Percentiles rank a stretch among this genome's conserved stretches.
Evolutionary conservation across 2,888 invertebrate species (phyloP).

Genomic region (Ypsolopha scabrella): DNA sequence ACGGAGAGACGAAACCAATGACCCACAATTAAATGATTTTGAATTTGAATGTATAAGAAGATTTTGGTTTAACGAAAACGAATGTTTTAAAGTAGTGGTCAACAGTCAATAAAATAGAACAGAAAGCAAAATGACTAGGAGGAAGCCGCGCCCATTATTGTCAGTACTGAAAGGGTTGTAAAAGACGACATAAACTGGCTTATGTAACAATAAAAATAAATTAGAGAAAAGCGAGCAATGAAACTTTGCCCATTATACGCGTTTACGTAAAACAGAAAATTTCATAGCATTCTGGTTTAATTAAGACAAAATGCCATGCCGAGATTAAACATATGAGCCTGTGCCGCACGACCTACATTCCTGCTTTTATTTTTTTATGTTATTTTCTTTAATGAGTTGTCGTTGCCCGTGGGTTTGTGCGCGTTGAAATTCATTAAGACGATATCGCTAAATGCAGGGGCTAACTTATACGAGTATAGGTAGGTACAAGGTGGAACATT

Average conservation of each 20-base stretch:
- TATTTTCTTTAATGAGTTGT: background rate
- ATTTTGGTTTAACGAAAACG: no score
- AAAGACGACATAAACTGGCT: slow-evolving; percentile 51
- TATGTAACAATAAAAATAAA: slow-evolving; percentile 66
- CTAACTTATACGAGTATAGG: no score
- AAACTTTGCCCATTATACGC: slow-evolving; percentile 55
- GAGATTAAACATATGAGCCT: background rate
- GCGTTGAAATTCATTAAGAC: no score
- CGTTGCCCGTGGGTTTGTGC: no score
- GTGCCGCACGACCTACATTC: background rate
- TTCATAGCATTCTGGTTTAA: slow-evolving; percentile 55
- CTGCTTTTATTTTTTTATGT: background rate
- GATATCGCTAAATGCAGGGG: no score
- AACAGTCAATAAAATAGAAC: no score
- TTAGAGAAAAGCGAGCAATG: slow-evolving; percentile 63
- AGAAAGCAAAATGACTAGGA: background rate
- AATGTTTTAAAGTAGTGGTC: no score
- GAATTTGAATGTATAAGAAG: no score
- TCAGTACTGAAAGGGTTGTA: slow-evolving; percentile 44
- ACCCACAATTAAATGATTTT: no score
- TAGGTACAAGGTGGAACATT: no score
- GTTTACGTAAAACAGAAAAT: slow-evolving; percentile 47
- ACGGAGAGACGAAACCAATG: no score
- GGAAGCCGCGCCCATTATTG: slow-evolving; percentile 26
- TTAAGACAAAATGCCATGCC: slow-evolving; percentile 35